Base-by-base conservation (phyloP, 2,113 vertebrate genomes). In the Ageneiosus marmoratus region DNA sequence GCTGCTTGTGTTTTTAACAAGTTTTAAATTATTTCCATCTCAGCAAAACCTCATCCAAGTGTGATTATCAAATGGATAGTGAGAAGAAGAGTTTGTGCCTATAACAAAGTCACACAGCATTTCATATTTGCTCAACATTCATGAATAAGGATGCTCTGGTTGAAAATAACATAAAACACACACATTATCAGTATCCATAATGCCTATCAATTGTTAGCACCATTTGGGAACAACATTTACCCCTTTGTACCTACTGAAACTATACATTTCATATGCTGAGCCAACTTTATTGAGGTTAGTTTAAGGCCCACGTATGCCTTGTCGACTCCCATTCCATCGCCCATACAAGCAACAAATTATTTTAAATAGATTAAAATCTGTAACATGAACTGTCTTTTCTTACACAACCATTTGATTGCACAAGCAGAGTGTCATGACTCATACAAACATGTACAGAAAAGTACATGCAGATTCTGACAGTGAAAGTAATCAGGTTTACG, bases 1-100 rank as follows among this genome's bases (percentile, higher is more conserved):
- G 13, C 69, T 16, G 69, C 69, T 73, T 73, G 69, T 27, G 41
- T 7, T 48, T 48, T 73, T 73, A 48, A 73, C 69, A 73, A 73
- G 69, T 73, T 73, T 48, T 48, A 73, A 73, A 73, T 73, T 48
- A 73, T 27, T 48, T 27, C 69, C 69, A 73, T 73, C n/a, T 7
- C 24, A 73, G 41, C 44, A 73, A 48, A 73, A 73, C 15, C 69
- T 73, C 24, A 27, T 48, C n/a, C 44, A 27, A 27, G 44, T 50
- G 41, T 9, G 44, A 73, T 73, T 73, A 48, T 48, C 48, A 70
- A 70, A 44, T 2, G 10, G 10, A 70, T n/a, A 46, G 41, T 13
- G 37, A 44, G 22, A 70, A 70, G 67, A 70, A n/a, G 41, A 46
- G 37, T 70, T 70, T 70, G 20, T 46, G 41, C 24, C 41, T 9